Evolutionary conservation across 2,888 invertebrate species (phyloP).

Genomic region (Aphodius sticticus): DNA sequence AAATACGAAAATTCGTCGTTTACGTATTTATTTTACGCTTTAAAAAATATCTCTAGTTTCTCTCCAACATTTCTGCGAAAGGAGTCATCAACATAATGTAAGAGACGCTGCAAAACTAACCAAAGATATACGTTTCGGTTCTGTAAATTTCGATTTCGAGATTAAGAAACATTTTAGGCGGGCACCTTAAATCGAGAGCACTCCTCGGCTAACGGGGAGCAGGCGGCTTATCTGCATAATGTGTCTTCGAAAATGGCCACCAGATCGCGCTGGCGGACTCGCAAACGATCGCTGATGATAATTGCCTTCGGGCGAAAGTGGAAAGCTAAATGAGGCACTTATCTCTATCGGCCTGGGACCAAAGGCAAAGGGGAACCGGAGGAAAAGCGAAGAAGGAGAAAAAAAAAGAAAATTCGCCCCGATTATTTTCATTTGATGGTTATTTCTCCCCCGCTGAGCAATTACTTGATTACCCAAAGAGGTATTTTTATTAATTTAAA

Average conservation of each 20-base stretch:
- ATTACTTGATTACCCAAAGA: background rate
- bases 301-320: conserved; percentile 4
- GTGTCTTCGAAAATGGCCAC: conserved; percentile 4
- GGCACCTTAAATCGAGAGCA: conserved; percentile 4
- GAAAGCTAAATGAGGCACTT: conserved; percentile 4
- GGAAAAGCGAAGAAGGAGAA: background rate
- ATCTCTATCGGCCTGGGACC: background rate
- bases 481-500: background rate
- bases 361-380: background rate
- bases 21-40: no score
- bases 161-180: background rate
- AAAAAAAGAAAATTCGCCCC: background rate
- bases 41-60: no score
- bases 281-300: conserved; percentile 4
- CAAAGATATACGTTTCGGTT: conserved; percentile 4
- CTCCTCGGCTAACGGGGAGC: background rate
- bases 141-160: background rate
- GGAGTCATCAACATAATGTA: background rate
- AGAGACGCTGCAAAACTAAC: background rate
- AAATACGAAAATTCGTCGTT: no score
- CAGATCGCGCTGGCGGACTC: background rate
- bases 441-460: background rate
- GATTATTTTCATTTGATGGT: conserved; percentile 4
- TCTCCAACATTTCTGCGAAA: background rate
- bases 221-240: conserved; percentile 4